These are phyloP conservation scores for Chrysopilus asiliformis DNA, from an alignment of 2,888 invertebrate species.

Conservation along the genomic window DNA sequence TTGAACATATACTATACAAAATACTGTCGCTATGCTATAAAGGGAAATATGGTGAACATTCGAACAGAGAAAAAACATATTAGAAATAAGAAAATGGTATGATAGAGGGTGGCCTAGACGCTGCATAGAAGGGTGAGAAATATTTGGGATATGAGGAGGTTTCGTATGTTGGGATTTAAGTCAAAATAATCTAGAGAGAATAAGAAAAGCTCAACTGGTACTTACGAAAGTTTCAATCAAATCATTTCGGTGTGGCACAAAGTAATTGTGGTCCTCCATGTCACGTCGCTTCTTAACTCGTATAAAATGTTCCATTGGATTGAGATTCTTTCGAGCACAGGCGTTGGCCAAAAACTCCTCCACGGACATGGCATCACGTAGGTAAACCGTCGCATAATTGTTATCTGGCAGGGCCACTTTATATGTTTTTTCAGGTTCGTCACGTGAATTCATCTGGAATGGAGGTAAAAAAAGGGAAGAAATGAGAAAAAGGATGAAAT, in stretches of 20 bases:
- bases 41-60: too few species aligned
- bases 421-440: conserved; percentile 75
- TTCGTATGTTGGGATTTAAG: too few species aligned
- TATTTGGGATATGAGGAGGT: too few species aligned
- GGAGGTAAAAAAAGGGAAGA: background rate
- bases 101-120: too few species aligned
- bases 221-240: conserved; percentile 91
- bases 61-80: too few species aligned
- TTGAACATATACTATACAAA: too few species aligned
- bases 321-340: conserved; percentile 81
- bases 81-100: too few species aligned
- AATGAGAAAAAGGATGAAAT: too few species aligned
- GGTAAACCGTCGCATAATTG: conserved; percentile 66
- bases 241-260: conserved; percentile 89
- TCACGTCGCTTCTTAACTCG: conserved; percentile 87
- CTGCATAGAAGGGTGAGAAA: too few species aligned
- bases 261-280: conserved; percentile 92
- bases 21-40: too few species aligned
- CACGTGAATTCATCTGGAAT: conserved; percentile 67
- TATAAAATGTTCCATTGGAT: conserved; percentile 91
- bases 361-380: conserved; percentile 86
- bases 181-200: background rate
- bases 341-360: conserved; percentile 90
- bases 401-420: conserved; percentile 84
- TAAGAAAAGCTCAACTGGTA: conserved; percentile 19